Evolutionary conservation across 2,888 invertebrate genomes (phyloP).

Genomic region (Ganaspis brasiliensis): DNA sequence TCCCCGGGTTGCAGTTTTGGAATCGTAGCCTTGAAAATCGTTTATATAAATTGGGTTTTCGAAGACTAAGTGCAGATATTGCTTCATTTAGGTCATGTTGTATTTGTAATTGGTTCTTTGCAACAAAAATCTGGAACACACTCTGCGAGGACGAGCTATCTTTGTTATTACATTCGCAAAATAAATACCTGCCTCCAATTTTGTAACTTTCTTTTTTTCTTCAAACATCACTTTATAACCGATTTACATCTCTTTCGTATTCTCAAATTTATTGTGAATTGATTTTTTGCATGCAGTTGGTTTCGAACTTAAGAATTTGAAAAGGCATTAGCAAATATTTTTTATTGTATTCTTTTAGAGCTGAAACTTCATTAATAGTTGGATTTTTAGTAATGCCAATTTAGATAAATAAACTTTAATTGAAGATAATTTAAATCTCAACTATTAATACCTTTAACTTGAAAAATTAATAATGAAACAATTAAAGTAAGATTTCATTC

Average conservation of each 20-base stretch:
- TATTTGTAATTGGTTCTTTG: conserved; percentile 22
- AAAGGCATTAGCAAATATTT: no score
- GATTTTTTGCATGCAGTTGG: no score
- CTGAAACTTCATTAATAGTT: no score
- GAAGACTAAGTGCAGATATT: conserved; percentile 18
- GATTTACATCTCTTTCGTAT: neutral
- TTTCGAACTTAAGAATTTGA: no score
- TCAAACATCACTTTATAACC: neutral
- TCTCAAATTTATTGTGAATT: no score
- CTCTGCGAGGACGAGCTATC: conserved; percentile 21
- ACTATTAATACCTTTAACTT: no score
- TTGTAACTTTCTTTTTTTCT: conserved; percentile 13
- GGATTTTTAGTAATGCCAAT: no score
- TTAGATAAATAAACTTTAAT: no score
- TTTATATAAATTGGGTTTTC: conserved; percentile 33
- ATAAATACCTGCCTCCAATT: conserved; percentile 16
- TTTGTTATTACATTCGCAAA: conserved; percentile 34
- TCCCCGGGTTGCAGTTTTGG: conserved; percentile 19
- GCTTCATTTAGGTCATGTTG: conserved; percentile 34
- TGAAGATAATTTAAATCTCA: no score
- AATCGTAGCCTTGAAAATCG: conserved; percentile 31
- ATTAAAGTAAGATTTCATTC: no score
- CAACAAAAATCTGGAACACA: conserved; percentile 24
- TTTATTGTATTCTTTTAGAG: no score
- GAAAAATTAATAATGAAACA: no score